Conservation (phyloP, 2,797 vertebrate genomes). For the Enteromius radiatus region DNA sequence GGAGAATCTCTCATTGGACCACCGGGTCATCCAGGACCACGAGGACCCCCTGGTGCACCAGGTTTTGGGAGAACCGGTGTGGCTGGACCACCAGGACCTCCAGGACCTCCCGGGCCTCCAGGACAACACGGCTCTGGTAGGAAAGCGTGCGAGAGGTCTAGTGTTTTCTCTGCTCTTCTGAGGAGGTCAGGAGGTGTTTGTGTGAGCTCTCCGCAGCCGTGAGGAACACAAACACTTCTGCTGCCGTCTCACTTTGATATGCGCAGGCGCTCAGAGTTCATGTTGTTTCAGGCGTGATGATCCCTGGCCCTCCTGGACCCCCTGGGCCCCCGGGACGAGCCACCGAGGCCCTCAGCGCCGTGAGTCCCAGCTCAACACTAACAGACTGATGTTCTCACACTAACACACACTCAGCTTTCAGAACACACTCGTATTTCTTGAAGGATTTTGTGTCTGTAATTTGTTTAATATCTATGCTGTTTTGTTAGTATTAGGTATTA, state of each 20-base stretch:
- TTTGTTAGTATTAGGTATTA: too few relatives aligned
- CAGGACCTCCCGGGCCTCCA: slow-evolving; percentile 81
- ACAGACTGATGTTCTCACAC: not conserved
- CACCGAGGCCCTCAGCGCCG: slow-evolving; percentile 66
- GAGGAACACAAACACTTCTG: not conserved
- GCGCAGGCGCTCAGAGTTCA: slow-evolving; percentile 25
- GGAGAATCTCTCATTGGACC: slow-evolving; percentile 86
- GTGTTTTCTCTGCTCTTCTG: not conserved
- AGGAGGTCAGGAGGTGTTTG: not conserved
- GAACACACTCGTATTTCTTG: not conserved
- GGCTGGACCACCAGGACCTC: slow-evolving; percentile 85
- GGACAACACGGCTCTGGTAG: slow-evolving; percentile 82
- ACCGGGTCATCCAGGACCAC: slow-evolving; percentile 84
- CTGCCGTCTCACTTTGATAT: slow-evolving; percentile 13
- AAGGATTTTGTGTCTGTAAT: too few relatives aligned
- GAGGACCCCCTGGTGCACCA: slow-evolving; percentile 86
- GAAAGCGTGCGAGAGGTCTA: not conserved
- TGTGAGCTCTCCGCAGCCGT: not conserved
- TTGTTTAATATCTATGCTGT: too few relatives aligned
- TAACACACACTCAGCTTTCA: not conserved
- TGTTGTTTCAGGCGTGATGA: slow-evolving; percentile 71
- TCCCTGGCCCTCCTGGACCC: slow-evolving; percentile 88
- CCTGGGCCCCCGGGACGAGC: slow-evolving; percentile 77
- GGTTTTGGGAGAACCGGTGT: slow-evolving; percentile 86
- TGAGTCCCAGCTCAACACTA: slow-evolving; percentile 65